phyloP scores from a whole-genome alignment of 2,113 vertebrate species.

The Dascyllus trimaculatus region DNA sequence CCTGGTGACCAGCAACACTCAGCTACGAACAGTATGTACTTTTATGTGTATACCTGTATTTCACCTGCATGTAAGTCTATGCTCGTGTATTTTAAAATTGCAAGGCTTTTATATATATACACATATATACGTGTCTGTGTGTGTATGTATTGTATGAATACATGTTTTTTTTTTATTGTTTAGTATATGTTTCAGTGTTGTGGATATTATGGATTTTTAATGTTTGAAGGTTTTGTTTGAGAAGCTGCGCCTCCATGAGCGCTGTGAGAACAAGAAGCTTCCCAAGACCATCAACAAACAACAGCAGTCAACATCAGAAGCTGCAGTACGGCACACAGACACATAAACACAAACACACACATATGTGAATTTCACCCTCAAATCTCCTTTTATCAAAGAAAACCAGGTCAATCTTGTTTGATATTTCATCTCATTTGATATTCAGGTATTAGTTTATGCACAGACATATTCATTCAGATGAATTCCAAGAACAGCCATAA shows the following conservation, averaged over 20 bases:
- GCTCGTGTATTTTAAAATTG: too few species aligned
- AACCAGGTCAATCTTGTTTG: background rate
- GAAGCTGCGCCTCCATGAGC: constrained; percentile 89
- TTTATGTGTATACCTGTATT: background rate
- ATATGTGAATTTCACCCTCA: constrained; percentile 18
- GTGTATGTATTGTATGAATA: background rate
- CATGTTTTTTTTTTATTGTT: too few species aligned
- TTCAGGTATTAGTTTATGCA: too few species aligned
- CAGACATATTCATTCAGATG: too few species aligned
- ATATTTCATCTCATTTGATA: too few species aligned
- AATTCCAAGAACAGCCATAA: too few species aligned
- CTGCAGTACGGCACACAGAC: constrained; percentile 80
- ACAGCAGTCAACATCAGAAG: constrained; percentile 91
- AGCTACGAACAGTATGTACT: constrained; percentile 88
- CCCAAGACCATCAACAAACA: constrained; percentile 86
- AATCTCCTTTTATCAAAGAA: constrained; percentile 1
- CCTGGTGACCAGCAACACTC: constrained; percentile 89
- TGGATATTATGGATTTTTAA: background rate
- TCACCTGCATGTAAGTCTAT: too few species aligned
- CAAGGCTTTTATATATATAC: too few species aligned
- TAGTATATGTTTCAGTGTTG: constrained; percentile 1
- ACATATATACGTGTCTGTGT: too few species aligned
- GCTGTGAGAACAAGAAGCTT: constrained; percentile 84
- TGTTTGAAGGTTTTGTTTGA: constrained; percentile 90
- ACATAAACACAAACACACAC: constrained; percentile 12